Evolutionary conservation across 2,113 vertebrate species (phyloP), one percentile per base, ranked within the genome.

Genomic region (Pseudorasbora parva): DNA sequence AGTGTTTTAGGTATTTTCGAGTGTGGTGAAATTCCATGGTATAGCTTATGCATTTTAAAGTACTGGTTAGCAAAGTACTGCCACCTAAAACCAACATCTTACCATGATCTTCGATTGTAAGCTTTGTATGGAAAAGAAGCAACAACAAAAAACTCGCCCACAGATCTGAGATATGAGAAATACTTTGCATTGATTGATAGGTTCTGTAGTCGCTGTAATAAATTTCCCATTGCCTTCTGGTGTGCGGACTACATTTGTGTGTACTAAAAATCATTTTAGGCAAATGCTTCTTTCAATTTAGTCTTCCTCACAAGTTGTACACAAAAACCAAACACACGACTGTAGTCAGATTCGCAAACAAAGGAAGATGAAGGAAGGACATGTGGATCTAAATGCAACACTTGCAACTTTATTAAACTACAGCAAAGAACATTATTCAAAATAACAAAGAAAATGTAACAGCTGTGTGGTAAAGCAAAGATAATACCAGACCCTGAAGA

Each of bases 201-300:
- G 17, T 51, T 23, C 71, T 27, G 23, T 15, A 51, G 23, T 47
- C 11, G 23, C 45, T 74, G 23, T 74, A 74, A 74, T 74, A 74
- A 1, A 74, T 51, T 30, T 17, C 17, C 71, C 7, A 74, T 74
- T 30, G 51, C 45, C 15, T 51, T 74, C 69, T 23, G 21, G 41
- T 2, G 1, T 30, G 15, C 64, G 41, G 0, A 37, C 64, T 68
- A 19, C 30, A 68, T 68, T 37, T 37, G 62, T 37, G 30, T 27
- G 71, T 10, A 74, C 71, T 74, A 14, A 74, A 49, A 74, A 74
- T 23, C 45, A 73, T 49, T 7, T 23, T n/a, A 51, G 30, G 71
- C 71, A 15, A 19, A 25, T 11, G 15, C 8, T 74, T 74, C 45
- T 51, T 51, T 74, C 71, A 74, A 51, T 74, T 74, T 51, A 74